Evolutionary conservation across 2,113 vertebrate genomes (phyloP).

Genomic region (Periophthalmus modestus): DNA sequence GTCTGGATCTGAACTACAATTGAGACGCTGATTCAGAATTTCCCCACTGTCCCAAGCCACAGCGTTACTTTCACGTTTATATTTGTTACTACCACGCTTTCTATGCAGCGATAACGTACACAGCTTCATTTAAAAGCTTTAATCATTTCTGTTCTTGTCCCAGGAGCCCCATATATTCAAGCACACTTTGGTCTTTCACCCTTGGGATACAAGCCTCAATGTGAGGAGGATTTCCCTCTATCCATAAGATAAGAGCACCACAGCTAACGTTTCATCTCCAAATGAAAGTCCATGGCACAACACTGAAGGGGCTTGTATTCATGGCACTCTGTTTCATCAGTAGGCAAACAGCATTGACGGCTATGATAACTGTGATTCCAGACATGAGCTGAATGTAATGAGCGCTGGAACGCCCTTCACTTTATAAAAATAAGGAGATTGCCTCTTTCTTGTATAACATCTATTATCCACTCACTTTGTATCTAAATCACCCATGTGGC

Average conservation of each 20-base stretch:
- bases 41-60: slow-evolving; percentile 29
- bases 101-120: slow-evolving; percentile 29
- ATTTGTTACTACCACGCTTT: slow-evolving; percentile 44
- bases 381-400: slow-evolving; percentile 60
- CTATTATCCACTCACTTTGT: slow-evolving; percentile 40
- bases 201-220: background rate
- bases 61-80: slow-evolving; percentile 40
- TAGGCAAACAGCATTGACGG: slow-evolving; percentile 34
- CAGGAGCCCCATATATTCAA: slow-evolving; percentile 13
- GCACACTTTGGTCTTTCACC: slow-evolving; percentile 34
- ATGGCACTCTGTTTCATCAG: slow-evolving; percentile 17
- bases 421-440: slow-evolving; percentile 33
- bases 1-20: slow-evolving; percentile 37
- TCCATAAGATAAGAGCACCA: slow-evolving; percentile 23
- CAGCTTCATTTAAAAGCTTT: slow-evolving; percentile 42
- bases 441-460: slow-evolving; percentile 24
- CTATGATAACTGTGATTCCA: slow-evolving; percentile 36
- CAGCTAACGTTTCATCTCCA: slow-evolving; percentile 39
- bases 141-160: slow-evolving; percentile 45
- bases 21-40: slow-evolving; percentile 39
- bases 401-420: slow-evolving; percentile 47
- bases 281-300: slow-evolving; percentile 13
- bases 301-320: slow-evolving; percentile 46
- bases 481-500: too few species aligned
- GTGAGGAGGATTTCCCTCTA: slow-evolving; percentile 29